phyloP scores from a whole-genome alignment of 2,888 invertebrate genomes.

The Sphaeridia pumilis region DNA sequence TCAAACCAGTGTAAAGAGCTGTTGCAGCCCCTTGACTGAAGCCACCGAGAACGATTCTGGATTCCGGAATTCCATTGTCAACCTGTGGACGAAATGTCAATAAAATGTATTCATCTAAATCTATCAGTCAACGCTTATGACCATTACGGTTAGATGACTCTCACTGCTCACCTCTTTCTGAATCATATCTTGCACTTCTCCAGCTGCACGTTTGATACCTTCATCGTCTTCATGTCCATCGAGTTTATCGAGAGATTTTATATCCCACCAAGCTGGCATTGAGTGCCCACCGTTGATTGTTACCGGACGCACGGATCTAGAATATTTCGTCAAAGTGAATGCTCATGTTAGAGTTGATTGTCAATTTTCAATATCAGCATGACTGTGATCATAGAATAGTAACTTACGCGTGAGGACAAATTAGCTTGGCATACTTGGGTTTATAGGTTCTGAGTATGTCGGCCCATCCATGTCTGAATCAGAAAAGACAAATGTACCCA shows the following conservation, averaged over 20 bases:
- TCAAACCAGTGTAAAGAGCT: slow-evolving; percentile 81
- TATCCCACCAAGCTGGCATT: slow-evolving; percentile 78
- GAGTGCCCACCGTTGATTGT: slow-evolving; percentile 80
- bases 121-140: not conserved
- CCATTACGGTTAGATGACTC: not conserved
- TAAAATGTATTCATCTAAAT: not conserved
- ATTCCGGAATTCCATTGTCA: slow-evolving; percentile 70
- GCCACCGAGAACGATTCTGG: slow-evolving; percentile 79
- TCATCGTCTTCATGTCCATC: slow-evolving; percentile 31
- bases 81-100: not conserved
- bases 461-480: slow-evolving; percentile 82
- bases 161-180: slow-evolving; percentile 23
- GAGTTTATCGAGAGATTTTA: slow-evolving; percentile 28
- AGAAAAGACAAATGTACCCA: not conserved
- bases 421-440: slow-evolving; percentile 74
- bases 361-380: too few species aligned
- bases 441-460: slow-evolving; percentile 69
- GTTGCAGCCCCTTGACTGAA: slow-evolving; percentile 96
- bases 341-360: too few species aligned
- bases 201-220: slow-evolving; percentile 19
- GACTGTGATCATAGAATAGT: too few species aligned
- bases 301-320: slow-evolving; percentile 68
- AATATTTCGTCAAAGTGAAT: too few species aligned
- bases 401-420: slow-evolving; percentile 60
- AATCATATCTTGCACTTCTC: slow-evolving; percentile 24